Evolutionary conservation across 2,797 vertebrate species (phyloP), one percentile per base, ranked within the genome.

Genomic region (Semaprochilodus insignis): DNA sequence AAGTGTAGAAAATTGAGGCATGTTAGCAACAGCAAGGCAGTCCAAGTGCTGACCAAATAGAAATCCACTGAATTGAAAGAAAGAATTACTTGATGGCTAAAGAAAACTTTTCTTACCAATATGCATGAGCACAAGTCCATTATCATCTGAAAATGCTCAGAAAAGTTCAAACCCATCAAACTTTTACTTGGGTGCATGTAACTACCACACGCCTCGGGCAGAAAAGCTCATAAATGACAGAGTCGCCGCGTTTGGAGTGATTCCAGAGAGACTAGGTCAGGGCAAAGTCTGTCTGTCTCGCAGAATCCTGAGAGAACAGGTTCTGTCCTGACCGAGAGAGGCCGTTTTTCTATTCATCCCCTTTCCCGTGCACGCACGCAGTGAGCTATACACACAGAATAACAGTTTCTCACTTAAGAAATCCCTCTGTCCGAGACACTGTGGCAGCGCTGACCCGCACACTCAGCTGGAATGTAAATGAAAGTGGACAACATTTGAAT

Each of bases 401-500:
- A 72, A 72, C 48, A 54, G 48, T 25, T 25, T 54, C 48, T 72
- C 70, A 72, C 70, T 27, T 72, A 52, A 52, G 48, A 72, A 72
- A 54, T 51, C 40, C 36, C 67, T 48, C 44, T 48, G 16, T 75
- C 72, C 23, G 27, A 57, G 19, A 14, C 51, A 8, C 25, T 21
- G 27, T 54, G 25, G 40, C 25, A 74, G 72, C 15, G 25, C 14
- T 60, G 73, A 81, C n/a, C 36, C 36, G 13, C 36, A 16, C 16
- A 75, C 63, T 81, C 74, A 67, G 55, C 57, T 59, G 52, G 52
- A 81, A 75, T 59, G 25, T 59, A 48, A 75, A 81, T 81, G 36
- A 81, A 75, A 59, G 36, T 75, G 62, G 62, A 67, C 73, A 75
- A 63, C 36, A 60, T 81, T 70, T 19, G 74, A 60, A 75, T 51